Percentiles rank a stretch among this genome's conserved stretches.
Evolutionary conservation across 2,888 invertebrate genomes (phyloP).

Genomic region (Epinotia ramella): DNA sequence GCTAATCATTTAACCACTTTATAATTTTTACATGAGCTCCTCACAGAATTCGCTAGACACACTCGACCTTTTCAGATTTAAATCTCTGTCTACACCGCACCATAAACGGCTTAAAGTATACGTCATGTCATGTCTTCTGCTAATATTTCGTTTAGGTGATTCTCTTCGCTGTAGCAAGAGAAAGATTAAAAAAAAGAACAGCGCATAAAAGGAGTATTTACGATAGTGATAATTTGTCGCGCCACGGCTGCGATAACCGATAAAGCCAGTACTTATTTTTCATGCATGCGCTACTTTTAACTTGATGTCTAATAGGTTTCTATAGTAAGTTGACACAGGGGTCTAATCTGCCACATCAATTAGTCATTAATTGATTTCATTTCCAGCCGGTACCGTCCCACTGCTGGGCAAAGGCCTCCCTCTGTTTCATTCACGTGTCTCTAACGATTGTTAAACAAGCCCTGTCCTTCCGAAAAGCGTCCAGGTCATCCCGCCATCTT

Average conservation of each 20-base stretch:
- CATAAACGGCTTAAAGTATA: constrained; percentile 8
- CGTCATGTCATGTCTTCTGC: constrained; percentile 14
- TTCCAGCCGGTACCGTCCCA: too few species aligned
- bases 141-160: constrained; percentile 13
- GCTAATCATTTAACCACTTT: constrained; percentile 37
- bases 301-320: too few species aligned
- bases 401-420: too few species aligned
- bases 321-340: neutral
- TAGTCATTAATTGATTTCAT: too few species aligned
- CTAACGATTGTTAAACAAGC: too few species aligned
- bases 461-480: too few species aligned
- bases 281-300: too few species aligned
- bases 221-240: neutral
- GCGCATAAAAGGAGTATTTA: neutral
- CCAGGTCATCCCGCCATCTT: too few species aligned
- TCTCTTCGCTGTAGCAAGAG: neutral
- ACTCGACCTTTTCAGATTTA: neutral
- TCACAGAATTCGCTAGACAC: neutral
- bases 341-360: neutral
- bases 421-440: too few species aligned
- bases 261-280: neutral
- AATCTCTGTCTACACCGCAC: constrained; percentile 12
- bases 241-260: neutral
- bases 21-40: constrained; percentile 15
- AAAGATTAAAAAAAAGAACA: neutral